Evolutionary conservation across 2,888 invertebrate species (phyloP).

Genomic region (Adelognathus sp.): DNA sequence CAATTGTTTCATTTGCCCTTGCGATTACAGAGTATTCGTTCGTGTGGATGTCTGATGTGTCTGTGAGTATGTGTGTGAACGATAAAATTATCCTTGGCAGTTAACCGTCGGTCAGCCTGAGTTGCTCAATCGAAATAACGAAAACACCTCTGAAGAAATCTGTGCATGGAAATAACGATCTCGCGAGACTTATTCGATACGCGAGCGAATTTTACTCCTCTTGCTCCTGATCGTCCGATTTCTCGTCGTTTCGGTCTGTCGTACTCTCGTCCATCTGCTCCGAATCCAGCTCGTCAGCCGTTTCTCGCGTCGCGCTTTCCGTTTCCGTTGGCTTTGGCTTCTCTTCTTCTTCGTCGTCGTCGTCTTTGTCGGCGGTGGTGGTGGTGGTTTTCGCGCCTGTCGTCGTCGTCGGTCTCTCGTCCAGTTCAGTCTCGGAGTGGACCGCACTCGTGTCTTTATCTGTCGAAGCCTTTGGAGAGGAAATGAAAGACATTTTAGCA

Average conservation of each 20-base stretch:
- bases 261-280: conserved; percentile 74
- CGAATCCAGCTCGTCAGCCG: conserved; percentile 74
- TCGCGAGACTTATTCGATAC: conserved; percentile 53
- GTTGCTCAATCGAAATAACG: conserved; percentile 65
- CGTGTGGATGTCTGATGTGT: no score
- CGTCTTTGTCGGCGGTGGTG: conserved; percentile 49
- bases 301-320: conserved; percentile 71
- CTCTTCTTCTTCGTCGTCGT: conserved; percentile 60
- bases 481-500: no score
- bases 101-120: conserved; percentile 71
- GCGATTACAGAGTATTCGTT: conserved; percentile 41
- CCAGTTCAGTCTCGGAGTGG: conserved; percentile 74
- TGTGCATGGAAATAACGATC: conserved; percentile 69
- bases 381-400: no score
- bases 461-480: conserved; percentile 77
- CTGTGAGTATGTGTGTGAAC: no score
- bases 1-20: conserved; percentile 42
- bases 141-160: conserved; percentile 65
- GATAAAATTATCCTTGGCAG: conserved; percentile 70
- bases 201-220: conserved; percentile 74
- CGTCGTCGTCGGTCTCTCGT: conserved; percentile 74
- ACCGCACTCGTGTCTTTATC: conserved; percentile 75
- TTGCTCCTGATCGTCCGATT: conserved; percentile 77
- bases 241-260: conserved; percentile 78
- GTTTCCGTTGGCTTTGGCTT: conserved; percentile 69